Base-by-base conservation (phyloP, 64 coral and sea anemone species). In the Trachythela sp. region DNA sequence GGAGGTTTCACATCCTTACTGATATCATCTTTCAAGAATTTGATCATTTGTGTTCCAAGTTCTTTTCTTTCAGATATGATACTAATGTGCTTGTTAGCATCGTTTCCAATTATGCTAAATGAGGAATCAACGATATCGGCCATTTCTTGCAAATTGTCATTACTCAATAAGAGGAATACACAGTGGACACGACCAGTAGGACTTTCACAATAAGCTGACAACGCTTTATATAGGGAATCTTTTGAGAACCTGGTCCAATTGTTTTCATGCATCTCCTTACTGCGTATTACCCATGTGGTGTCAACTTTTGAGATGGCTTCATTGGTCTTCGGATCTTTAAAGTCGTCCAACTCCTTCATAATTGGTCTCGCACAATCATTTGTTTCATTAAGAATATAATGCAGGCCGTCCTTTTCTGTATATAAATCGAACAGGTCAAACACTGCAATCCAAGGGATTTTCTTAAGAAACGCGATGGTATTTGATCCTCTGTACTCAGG, bases 391-490 rank as follows among this genome's bases (percentile, higher is more conserved):
- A 85, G 86, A 30, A 72, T 50, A 10, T 13, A 87, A 36, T 87
- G 29, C 52, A 92, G 77, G 37, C 90, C 90, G 36, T 92, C 48
- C 22, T 29, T 49, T 22, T 60, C 86, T 0, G 90, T 87, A 0
- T 85, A 0, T 27, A 40, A 9, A 26, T 92, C 90, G 17, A 92
- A 92, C 40, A 92, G 38, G 38, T 92, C 90, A 84, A 92, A 92
- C 20, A 92, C 90, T 2, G 84, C 85, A 18, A 92, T 27, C 85
- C 90, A 92, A 20, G 90, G 90, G 11, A 92, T 92, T 37, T 72
- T 87, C 52, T 86, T 24, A 20, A 92, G 70, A 40, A 92, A 92
- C 0, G 90, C 50, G 32, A 92, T 13, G 24, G 72, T 67, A 6
- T 85, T 40, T 0, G 56, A 77, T 36, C 90, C 90, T 40, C 90